Evolutionary conservation across 2,113 vertebrate species (phyloP), one percentile per base, ranked within the genome.

Genomic region (Ranitomeya imitator): DNA sequence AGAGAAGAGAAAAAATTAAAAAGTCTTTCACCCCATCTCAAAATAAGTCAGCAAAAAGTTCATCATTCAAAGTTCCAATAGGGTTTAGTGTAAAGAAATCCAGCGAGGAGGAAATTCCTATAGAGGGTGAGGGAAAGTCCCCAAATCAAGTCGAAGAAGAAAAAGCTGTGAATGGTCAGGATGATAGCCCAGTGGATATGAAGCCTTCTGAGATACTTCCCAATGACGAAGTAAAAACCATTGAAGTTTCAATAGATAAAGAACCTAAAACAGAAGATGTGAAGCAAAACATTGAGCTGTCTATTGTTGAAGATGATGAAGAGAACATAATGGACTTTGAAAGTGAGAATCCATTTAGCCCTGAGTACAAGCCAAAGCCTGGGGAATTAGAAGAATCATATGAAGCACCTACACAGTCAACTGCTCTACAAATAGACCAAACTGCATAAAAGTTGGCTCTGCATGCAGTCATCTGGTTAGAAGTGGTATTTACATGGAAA

Each of bases 1-100:
- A 99, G 88, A 94, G 96, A 89, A 96, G 97, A 4, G 97, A 99
- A 86, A 99, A 98, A 94, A 96, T 99, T 90, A 98, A 95, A 93
- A 99, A 98, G 91, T 97, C 96, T 0, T 93, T 99, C 80, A 95
- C 95, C 2, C 95, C 97, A 1, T 97, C 96, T 89, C 96, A 98
- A 79, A 96, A 97, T 90, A 99, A 98, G 92, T 93, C 96, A 0
- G 92, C 95, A 5, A 98, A 96, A 91, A 91, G 91, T 65, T 96
- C 97, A 0, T 95, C 95, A 55, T 97, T 98, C 93, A 98, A 96
- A 86, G 96, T 97, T 14, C 97, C 97, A 5, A 95, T 99, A 79
- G 93, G 95, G 0, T 97, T 99, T 71, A 93, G 95, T 0, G 54
- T 96, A 6, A 99, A 98, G 95, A 98, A 98, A 89, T 90, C 90